phyloP scores from a whole-genome alignment of 2,113 vertebrate species.

The Pimephales promelas region DNA sequence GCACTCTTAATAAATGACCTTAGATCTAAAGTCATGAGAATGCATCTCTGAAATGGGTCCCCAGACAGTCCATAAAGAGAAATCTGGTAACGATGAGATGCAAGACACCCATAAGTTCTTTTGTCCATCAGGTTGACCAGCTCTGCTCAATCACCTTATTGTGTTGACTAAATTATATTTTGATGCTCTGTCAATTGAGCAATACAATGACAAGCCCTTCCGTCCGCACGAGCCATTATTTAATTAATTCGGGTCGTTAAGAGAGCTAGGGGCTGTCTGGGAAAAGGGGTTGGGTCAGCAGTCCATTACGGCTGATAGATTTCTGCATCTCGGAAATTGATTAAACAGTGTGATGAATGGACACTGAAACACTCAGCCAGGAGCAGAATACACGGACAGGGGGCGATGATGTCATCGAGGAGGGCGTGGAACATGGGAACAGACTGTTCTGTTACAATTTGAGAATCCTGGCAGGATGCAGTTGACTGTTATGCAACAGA shows the following conservation, averaged over 20 bases:
- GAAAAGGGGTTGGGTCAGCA: constrained; percentile 33
- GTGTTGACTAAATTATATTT: neutral
- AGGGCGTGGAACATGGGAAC: constrained; percentile 14
- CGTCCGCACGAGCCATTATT: neutral
- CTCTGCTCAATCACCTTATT: neutral
- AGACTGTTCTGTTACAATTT: neutral
- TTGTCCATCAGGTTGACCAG: neutral
- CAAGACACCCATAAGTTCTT: neutral
- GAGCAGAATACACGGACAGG: constrained; percentile 2
- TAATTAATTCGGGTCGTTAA: constrained; percentile 29
- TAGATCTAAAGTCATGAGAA: neutral
- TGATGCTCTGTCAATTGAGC: constrained; percentile 27
- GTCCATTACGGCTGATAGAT: constrained; percentile 37
- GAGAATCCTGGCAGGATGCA: neutral
- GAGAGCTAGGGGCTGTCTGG: neutral
- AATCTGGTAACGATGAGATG: neutral
- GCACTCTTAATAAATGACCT: neutral
- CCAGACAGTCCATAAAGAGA: neutral
- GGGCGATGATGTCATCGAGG: neutral
- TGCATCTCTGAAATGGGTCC: neutral
- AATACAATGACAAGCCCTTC: constrained; percentile 17
- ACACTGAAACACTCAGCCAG: constrained; percentile 23
- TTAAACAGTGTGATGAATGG: constrained; percentile 22
- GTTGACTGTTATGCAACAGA: neutral
- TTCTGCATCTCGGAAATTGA: constrained; percentile 11